A percentile compares a stretch with the other conserved stretches of the same genome.
Evolutionary conservation across 2,797 vertebrate species (phyloP).

Genomic region (Bufotes viridis): DNA sequence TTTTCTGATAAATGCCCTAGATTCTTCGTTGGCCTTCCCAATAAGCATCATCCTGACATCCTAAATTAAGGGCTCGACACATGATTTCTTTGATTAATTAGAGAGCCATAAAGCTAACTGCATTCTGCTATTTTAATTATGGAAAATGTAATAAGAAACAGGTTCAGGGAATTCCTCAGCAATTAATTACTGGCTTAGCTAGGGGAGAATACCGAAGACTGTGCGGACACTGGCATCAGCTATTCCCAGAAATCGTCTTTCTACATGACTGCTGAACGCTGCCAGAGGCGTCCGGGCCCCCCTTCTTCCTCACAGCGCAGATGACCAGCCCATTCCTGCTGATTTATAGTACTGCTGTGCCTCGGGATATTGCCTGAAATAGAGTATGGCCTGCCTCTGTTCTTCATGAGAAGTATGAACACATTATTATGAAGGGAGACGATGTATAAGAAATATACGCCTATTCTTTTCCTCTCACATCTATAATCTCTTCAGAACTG

Average conservation of each 20-base stretch:
- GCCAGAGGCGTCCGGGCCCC: conserved; percentile 45
- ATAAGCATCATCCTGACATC: conserved; percentile 38
- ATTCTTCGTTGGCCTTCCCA: conserved; percentile 35
- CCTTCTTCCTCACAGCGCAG: conserved; percentile 44
- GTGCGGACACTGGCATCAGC: conserved; percentile 52
- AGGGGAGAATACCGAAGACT: conserved; percentile 46
- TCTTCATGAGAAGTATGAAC: neutral
- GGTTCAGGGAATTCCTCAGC: conserved; percentile 62
- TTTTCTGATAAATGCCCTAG: conserved; percentile 29
- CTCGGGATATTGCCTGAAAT: conserved; percentile 39
- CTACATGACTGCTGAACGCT: conserved; percentile 56
- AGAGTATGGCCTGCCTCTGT: neutral
- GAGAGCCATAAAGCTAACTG: conserved; percentile 22
- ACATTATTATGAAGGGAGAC: neutral
- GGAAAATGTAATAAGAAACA: conserved; percentile 53
- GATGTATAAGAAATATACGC: neutral
- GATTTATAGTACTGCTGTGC: neutral
- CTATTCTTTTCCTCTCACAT: neutral
- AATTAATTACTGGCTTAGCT: conserved; percentile 65
- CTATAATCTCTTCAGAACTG: neutral
- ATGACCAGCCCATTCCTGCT: conserved; percentile 35
- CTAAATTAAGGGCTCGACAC: conserved; percentile 33
- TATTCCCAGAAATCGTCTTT: conserved; percentile 51
- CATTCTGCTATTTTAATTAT: conserved; percentile 64
- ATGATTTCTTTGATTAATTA: conserved; percentile 57